Evolutionary conservation across 1,140 invertebrate species (phyloP).

Genomic region (Hermetia illucens): DNA sequence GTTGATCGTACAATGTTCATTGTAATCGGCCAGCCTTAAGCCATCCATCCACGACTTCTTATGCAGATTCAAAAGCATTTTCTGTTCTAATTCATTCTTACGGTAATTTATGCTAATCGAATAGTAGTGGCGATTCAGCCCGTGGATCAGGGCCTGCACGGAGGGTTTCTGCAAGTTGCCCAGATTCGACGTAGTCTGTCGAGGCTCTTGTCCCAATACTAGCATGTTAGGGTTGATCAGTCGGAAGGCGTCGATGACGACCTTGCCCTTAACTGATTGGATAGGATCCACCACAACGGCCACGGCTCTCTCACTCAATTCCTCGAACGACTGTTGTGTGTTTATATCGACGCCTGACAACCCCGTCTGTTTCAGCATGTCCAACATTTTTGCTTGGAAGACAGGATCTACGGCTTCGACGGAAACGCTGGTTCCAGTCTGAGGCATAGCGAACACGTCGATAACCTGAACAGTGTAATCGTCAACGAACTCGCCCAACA

Average conservation of each 20-base stretch:
- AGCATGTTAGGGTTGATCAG: slow-evolving; percentile 99
- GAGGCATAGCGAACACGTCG: slow-evolving; percentile 99
- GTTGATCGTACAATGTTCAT: slow-evolving; percentile 82
- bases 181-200: slow-evolving; percentile 97
- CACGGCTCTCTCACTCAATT: slow-evolving; percentile 92
- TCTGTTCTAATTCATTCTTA: slow-evolving; percentile 98
- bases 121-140: slow-evolving; percentile 97
- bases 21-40: slow-evolving; percentile 85
- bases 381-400: slow-evolving; percentile 99
- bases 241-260: slow-evolving; percentile 89
- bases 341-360: slow-evolving; percentile 99
- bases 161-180: slow-evolving; percentile 98
- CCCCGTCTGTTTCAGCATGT: slow-evolving; percentile 98
- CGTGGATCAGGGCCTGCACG: slow-evolving; percentile 98
- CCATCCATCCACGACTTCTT: slow-evolving; percentile 99
- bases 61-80: slow-evolving; percentile 97
- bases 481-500: slow-evolving; percentile 99
- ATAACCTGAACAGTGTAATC: slow-evolving; percentile 99
- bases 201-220: slow-evolving; percentile 94
- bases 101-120: slow-evolving; percentile 99
- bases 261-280: slow-evolving; percentile 97
- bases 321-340: slow-evolving; percentile 99
- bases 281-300: slow-evolving; percentile 99
- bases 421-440: slow-evolving; percentile 91
- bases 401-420: slow-evolving; percentile 99